These are phyloP conservation scores for Gasteruption jaculator DNA, from an alignment of 2,888 invertebrate species.

Conservation along the genomic window DNA sequence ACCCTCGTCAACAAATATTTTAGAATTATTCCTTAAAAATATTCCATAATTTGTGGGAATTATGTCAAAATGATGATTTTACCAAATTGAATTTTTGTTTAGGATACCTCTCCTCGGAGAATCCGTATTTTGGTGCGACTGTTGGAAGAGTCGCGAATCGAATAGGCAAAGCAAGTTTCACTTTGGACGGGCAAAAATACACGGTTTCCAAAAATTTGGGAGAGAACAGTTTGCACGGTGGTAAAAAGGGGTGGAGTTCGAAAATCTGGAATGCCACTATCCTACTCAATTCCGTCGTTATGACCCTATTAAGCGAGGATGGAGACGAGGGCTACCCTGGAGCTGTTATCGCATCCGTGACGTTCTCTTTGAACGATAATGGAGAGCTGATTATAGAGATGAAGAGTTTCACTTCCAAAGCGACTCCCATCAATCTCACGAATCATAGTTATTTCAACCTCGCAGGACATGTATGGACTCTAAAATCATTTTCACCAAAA, in stretches of 20 bases:
- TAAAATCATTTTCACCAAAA: neutral
- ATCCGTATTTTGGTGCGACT: constrained; percentile 84
- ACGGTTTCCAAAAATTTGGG: constrained; percentile 70
- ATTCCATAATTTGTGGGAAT: too few relatives aligned
- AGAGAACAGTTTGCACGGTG: constrained; percentile 77
- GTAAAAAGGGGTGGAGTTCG: constrained; percentile 78
- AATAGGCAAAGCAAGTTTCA: constrained; percentile 68
- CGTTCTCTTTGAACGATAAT: constrained; percentile 67
- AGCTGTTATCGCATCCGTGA: constrained; percentile 65
- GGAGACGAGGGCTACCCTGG: constrained; percentile 90
- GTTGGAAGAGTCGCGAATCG: constrained; percentile 85
- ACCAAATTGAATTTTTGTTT: too few relatives aligned
- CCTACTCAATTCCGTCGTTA: constrained; percentile 54
- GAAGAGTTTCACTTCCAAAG: constrained; percentile 69
- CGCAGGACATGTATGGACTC: constrained; percentile 73
- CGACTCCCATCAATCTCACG: constrained; percentile 82
- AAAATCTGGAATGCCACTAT: constrained; percentile 43
- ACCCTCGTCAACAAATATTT: neutral
- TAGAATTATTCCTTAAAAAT: too few relatives aligned
- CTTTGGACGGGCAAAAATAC: constrained; percentile 64
- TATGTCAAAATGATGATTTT: too few relatives aligned
- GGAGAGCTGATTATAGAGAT: constrained; percentile 74
- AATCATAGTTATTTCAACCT: constrained; percentile 90
- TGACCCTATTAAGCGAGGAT: constrained; percentile 73
- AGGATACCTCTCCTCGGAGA: constrained; percentile 66